phyloP scores from a whole-genome alignment of 2,888 invertebrate genomes.

The Heteropelma amictum region DNA sequence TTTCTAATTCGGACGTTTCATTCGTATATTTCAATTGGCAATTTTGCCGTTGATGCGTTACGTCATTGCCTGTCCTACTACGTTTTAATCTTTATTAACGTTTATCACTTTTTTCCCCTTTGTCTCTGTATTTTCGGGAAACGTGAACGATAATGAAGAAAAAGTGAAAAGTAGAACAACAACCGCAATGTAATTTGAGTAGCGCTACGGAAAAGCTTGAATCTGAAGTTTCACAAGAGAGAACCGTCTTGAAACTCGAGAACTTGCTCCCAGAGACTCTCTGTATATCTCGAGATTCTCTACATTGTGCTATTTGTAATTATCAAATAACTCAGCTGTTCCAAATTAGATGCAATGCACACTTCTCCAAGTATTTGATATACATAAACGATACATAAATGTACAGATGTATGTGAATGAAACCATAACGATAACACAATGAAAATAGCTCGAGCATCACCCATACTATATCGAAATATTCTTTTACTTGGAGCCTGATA shows the following conservation, averaged over 20 bases:
- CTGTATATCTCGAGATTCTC: not conserved
- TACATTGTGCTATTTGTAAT: constrained; percentile 12
- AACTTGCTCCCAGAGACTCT: constrained; percentile 20
- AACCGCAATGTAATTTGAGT: constrained; percentile 27
- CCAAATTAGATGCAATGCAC: not conserved
- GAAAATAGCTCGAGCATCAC: no score
- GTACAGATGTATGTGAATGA: not conserved
- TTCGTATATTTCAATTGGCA: no score
- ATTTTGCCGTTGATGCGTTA: no score
- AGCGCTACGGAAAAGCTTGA: constrained; percentile 10
- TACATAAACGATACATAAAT: no score
- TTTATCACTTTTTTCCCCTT: not conserved
- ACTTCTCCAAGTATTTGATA: not conserved
- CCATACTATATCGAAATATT: no score
- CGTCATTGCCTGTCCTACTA: not conserved
- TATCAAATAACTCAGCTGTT: constrained; percentile 24
- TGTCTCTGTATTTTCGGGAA: not conserved
- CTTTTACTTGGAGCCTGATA: no score
- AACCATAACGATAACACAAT: no score
- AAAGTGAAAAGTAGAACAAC: constrained; percentile 7
- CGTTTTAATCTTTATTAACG: not conserved
- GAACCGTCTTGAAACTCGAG: constrained; percentile 24
- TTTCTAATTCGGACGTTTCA: no score
- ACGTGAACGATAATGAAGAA: not conserved
- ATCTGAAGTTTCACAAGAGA: constrained; percentile 15